Evolutionary conservation across 2,113 vertebrate species (phyloP), one percentile per base, ranked within the genome.

Genomic region (Taurulus bubalis): DNA sequence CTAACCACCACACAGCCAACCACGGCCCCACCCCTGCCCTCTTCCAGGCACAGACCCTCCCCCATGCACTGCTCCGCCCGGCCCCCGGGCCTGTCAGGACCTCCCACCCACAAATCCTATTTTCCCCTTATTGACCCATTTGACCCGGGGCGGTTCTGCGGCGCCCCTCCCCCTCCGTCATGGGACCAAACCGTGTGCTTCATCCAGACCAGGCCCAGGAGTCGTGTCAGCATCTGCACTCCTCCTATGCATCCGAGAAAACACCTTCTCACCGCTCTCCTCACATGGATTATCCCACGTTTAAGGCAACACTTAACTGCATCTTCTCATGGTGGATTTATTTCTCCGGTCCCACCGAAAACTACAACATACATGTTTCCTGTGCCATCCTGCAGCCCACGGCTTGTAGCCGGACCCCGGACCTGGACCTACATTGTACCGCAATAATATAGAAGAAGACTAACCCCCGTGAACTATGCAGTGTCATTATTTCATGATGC

Each of bases 21-120:
- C 95, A 55, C 79, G 38, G 51, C 45, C 51, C 83, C 0, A 94
- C 92, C 85, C 95, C 96, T 0, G 92, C 96, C 26, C 95, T 99
- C 79, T 98, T 99, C 95, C 97, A 97, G 91, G 96, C 97, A 65
- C 96, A 97, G 32, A 94, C 95, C 47, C 96, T 98, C 75, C 94
- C 96, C 28, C 94, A 96, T 3, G 95, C 97, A 1, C 95, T 99
- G 84, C 97, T 99, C 59, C 95, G 97, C 87, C 96, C 97, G 18
- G 97, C 97, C 73, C 98, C 97, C 0, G 98, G 98, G 83, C 98
- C 98, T 82, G 95, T 99, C 94, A 96, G 98, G 96, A 99, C 97
- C 93, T 90, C 97, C 90, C 98, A 99, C 85, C 95, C 98, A 5
- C 96, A 97, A 1, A 94, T 99, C 91, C 95, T 99, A 77, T 99